These are phyloP conservation scores for Tenthredo notha DNA, from an alignment of 2,888 invertebrate species.

Conservation along the genomic window DNA sequence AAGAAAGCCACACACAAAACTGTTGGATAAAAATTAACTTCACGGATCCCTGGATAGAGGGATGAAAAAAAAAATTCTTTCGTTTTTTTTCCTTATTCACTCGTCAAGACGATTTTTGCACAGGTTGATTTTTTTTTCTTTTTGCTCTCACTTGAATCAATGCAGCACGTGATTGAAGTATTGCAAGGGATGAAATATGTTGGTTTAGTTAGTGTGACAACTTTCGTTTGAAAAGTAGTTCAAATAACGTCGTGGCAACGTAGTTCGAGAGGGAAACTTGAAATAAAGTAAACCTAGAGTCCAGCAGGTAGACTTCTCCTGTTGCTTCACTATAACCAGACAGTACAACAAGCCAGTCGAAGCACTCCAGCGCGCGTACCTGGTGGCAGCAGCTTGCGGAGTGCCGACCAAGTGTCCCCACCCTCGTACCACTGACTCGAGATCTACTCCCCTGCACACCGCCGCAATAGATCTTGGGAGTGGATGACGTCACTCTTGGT, in stretches of 20 bases:
- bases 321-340: slow-evolving; percentile 20
- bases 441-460: slow-evolving; percentile 59
- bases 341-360: slow-evolving; percentile 30
- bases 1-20: slow-evolving; percentile 4
- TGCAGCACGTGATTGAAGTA: neutral
- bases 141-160: neutral
- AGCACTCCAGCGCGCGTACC: slow-evolving; percentile 70
- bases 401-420: slow-evolving; percentile 74
- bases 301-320: slow-evolving; percentile 2
- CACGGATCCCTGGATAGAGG: neutral
- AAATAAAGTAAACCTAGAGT: neutral
- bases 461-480: slow-evolving; percentile 63
- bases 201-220: neutral
- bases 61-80: no score
- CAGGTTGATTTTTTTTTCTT: neutral
- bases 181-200: neutral
- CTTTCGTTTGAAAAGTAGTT: neutral
- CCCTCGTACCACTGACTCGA: slow-evolving; percentile 63
- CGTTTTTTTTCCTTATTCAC: neutral
- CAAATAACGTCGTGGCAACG: neutral
- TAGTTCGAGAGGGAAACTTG: slow-evolving; percentile 1
- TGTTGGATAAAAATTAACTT: neutral
- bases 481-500: slow-evolving; percentile 67
- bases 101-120: neutral
- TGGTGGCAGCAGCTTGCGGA: slow-evolving; percentile 72